Evolutionary conservation across 2,888 invertebrate species (phyloP), one percentile per base, ranked within the genome.

Genomic region (Apotomis turbidana): DNA sequence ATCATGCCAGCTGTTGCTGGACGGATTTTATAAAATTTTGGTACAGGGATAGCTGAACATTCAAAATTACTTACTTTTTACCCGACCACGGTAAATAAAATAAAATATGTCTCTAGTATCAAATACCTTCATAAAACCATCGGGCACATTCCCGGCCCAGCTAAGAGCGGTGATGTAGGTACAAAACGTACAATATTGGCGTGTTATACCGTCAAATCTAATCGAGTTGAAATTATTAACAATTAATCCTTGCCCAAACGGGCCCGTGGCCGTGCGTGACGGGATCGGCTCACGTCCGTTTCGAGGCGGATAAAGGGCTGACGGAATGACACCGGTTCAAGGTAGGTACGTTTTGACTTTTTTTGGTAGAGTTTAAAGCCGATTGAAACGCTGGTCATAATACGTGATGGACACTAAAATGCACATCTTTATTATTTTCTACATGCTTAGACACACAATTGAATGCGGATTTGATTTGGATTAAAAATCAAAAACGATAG

Each of bases 161-260:
- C 55, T n/a, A 57, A 55, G 49, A n/a, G 9, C 15, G 4, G 44
- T 49, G 44, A 55, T 27, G 41, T 41, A 41, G 51, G n/a, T 55
- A 55, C 54, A 49, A 71, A 44, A 41, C 74, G 76, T 76, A 79
- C 81, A 79, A 80, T 80, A 81, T 76, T 78, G 81, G 79, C 76
- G 83, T 83, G 81, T 82, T 80, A 78, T 77, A 82, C 78, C 80
- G 79, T 81, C 79, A 82, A 80, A 79, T 80, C 75, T 86, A 86
- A 85, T 85, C 82, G 84, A 87, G 86, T 84, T 80, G 84, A 87
- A 87, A 82, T 85, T 86, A 86, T 86, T 85, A 84, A 85, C 83
- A 82, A 83, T 81, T 85, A 86, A 86, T 81, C 85, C 80, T 51
- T 46, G 79, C 77, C 74, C 74, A 77, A 78, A 79, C 78, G 78